Evolutionary conservation across 2,797 vertebrate genomes (phyloP), one percentile per base, ranked within the genome.

Genomic region (Anas bahamensis): DNA sequence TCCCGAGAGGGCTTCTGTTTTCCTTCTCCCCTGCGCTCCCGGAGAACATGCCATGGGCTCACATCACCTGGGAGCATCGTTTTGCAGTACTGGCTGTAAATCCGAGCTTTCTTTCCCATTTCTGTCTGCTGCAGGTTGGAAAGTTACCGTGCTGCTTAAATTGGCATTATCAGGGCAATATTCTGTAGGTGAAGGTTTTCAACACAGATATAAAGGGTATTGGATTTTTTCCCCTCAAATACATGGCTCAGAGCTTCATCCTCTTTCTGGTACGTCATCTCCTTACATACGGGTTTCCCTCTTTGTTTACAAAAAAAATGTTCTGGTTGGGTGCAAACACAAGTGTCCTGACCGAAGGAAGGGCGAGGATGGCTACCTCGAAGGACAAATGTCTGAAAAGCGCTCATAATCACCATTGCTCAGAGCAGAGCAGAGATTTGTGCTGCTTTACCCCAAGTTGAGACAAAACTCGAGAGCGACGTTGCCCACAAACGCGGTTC

Each of bases 1-100:
- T 94, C 89, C 78, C 84, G 55, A 41, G 72, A 85, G 75, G n/a
- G 31, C 29, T 92, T 76, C 50, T 86, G 35, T 71, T 60, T 50
- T 33, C 42, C 50, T 61, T 76, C 42, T 86, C 57, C 31, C 28
- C 76, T 83, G 61, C 19, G 2, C 17, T 70, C 28, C 63, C 3
- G 10, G 71, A 56, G 52, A 59, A 22, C 3, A 1, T 48, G 33
- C 63, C 0, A 0, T 69, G 83, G 63, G 66, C 44, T 83, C 42
- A 7, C 57, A 35, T 65, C 73, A 74, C 24, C 44, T 5, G 1
- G 33, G 61, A 74, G 31, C 83, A 37, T 59, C 71, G 5, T 42
- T 59, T 71, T 83, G 75, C 82, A 48, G n/a, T 59, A 65, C 63
- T 70, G 60, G 7, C 84, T 89, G 82, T 29, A n/a, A 4, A 35